Evolutionary conservation across 2,888 invertebrate genomes (phyloP).

Genomic region (Maniola hyperantus): DNA sequence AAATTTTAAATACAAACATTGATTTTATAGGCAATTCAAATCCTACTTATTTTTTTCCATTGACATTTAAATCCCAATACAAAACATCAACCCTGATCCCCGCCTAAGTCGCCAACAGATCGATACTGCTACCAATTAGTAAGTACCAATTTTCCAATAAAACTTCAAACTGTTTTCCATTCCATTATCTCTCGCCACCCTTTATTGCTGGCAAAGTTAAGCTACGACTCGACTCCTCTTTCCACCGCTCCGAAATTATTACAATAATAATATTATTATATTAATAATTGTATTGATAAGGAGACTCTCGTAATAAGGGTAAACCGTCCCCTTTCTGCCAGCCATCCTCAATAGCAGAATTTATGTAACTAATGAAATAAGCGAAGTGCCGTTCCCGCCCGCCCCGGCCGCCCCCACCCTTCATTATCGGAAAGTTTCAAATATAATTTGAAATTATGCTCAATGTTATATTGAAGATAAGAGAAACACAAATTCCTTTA

Average conservation of each 20-base stretch:
- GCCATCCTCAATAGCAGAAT: conserved; percentile 83
- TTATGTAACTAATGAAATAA: conserved; percentile 84
- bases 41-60: no score
- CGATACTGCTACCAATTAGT: conserved; percentile 81
- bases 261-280: conserved; percentile 83
- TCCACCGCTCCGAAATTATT: conserved; percentile 79
- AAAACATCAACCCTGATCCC: background rate
- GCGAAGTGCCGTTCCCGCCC: conserved; percentile 72
- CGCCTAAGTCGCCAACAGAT: conserved; percentile 59
- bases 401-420: conserved; percentile 66
- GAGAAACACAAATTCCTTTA: conserved; percentile 84
- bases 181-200: conserved; percentile 82
- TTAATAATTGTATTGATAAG: conserved; percentile 84
- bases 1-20: background rate
- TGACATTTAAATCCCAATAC: no score
- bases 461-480: conserved; percentile 84
- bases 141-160: conserved; percentile 81
- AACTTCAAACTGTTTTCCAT: conserved; percentile 83
- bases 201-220: conserved; percentile 81
- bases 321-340: conserved; percentile 82
- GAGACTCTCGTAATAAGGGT: conserved; percentile 83
- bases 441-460: conserved; percentile 84
- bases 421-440: conserved; percentile 84
- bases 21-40: no score
- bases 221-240: conserved; percentile 76